These are phyloP conservation scores for Eonycteris spelaea DNA, from an alignment of 2,113 vertebrate genomes.

Conservation along the genomic window DNA sequence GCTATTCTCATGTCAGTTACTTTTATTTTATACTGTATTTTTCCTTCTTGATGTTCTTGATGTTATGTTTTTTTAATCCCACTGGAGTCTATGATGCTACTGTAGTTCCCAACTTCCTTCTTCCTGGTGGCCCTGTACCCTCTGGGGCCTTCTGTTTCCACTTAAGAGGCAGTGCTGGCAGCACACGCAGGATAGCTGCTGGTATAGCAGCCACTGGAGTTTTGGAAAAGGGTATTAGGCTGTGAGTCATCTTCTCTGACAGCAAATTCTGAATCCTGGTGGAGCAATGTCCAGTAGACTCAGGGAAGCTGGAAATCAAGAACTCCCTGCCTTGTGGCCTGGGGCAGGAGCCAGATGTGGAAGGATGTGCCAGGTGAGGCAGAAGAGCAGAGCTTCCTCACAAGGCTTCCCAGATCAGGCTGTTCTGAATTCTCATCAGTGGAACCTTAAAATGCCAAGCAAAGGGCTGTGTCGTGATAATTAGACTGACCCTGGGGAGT, in stretches of 20 bases:
- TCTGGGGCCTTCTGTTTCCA: background rate
- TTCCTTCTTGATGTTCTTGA: background rate
- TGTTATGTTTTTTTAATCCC: background rate
- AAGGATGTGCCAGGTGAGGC: background rate
- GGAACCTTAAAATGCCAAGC: background rate
- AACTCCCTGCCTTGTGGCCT: background rate
- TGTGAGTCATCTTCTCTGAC: background rate
- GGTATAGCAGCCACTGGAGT: background rate
- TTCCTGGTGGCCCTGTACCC: background rate
- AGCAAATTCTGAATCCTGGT: background rate
- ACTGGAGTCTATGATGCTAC: background rate
- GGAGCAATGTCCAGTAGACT: background rate
- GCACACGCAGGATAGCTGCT: background rate
- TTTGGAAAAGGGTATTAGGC: background rate
- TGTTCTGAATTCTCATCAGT: background rate
- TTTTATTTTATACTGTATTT: background rate
- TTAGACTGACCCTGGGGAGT: background rate
- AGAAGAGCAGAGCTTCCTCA: background rate
- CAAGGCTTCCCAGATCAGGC: background rate
- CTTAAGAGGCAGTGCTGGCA: background rate
- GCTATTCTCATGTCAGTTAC: background rate
- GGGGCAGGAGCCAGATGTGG: background rate
- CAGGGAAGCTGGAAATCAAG: background rate
- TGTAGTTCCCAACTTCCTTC: background rate
- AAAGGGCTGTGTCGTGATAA: background rate